A percentile compares a stretch with the other conserved stretches of the same genome.
phyloP scores from a whole-genome alignment of 2,113 vertebrate genomes.

The Solea senegalensis region DNA sequence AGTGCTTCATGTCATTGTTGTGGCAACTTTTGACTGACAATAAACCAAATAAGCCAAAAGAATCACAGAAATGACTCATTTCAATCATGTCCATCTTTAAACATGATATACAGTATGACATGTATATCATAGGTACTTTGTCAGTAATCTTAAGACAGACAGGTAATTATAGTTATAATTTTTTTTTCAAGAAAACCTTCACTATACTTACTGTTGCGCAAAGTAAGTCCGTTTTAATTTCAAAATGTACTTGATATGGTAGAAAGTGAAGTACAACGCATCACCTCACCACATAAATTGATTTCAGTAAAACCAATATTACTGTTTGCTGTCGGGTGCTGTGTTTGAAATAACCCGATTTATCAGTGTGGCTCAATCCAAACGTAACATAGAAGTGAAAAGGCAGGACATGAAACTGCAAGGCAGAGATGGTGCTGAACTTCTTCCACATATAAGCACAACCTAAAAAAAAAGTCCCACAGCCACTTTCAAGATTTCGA shows the following conservation, averaged over 20 bases:
- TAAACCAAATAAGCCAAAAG: not conserved
- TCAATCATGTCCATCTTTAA: not conserved
- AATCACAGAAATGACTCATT: not conserved
- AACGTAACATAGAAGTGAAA: not conserved
- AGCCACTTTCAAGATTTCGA: not conserved
- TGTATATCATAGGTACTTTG: not conserved
- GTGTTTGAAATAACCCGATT: conserved; percentile 10
- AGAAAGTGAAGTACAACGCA: too few relatives aligned
- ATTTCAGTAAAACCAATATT: too few relatives aligned
- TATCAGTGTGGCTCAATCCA: not conserved
- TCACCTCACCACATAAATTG: too few relatives aligned
- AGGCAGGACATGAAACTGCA: not conserved
- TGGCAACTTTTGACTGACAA: not conserved
- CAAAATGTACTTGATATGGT: too few relatives aligned
- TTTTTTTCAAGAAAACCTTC: too few relatives aligned
- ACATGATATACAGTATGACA: not conserved
- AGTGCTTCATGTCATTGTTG: conserved; percentile 4
- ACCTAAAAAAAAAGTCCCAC: not conserved
- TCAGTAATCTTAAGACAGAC: not conserved
- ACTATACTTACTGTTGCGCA: not conserved
- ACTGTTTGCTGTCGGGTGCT: too few relatives aligned
- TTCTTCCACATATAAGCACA: not conserved
- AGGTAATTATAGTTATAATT: not conserved
- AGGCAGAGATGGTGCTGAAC: conserved; percentile 23
- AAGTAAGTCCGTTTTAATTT: not conserved